These are phyloP conservation scores for Nycticryphes semicollaris DNA, from an alignment of 2,113 vertebrate species.

Conservation along the genomic window DNA sequence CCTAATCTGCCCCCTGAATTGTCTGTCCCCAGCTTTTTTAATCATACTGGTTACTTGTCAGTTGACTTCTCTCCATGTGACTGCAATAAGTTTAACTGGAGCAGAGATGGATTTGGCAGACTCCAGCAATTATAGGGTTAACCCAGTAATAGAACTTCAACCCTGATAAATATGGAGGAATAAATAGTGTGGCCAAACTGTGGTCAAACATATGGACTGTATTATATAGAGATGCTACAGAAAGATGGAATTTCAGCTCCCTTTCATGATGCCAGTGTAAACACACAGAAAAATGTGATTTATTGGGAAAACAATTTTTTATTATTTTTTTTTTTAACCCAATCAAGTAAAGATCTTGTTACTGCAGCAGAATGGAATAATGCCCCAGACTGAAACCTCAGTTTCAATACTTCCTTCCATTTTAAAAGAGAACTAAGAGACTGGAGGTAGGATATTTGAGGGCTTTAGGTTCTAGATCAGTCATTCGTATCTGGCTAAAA, in stretches of 20 bases:
- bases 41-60: background rate
- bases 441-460: background rate
- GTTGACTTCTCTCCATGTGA: background rate
- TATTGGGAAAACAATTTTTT: background rate
- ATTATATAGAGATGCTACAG: conserved; percentile 2
- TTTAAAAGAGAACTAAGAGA: background rate
- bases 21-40: background rate
- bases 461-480: background rate
- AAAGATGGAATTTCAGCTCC: conserved; percentile 29
- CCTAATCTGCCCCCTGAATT: background rate
- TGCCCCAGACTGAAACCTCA: background rate
- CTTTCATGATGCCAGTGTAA: conserved; percentile 12
- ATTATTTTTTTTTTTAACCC: background rate
- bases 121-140: background rate
- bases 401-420: background rate
- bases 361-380: background rate
- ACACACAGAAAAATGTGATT: background rate
- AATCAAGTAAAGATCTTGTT: background rate
- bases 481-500: background rate
- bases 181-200: background rate
- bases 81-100: background rate
- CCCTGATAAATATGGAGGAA: background rate
- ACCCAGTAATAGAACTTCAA: background rate
- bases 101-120: background rate
- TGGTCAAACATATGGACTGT: conserved; percentile 9